phyloP scores from a whole-genome alignment of 2,888 invertebrate species.

The Macrosoma leucophasiata region DNA sequence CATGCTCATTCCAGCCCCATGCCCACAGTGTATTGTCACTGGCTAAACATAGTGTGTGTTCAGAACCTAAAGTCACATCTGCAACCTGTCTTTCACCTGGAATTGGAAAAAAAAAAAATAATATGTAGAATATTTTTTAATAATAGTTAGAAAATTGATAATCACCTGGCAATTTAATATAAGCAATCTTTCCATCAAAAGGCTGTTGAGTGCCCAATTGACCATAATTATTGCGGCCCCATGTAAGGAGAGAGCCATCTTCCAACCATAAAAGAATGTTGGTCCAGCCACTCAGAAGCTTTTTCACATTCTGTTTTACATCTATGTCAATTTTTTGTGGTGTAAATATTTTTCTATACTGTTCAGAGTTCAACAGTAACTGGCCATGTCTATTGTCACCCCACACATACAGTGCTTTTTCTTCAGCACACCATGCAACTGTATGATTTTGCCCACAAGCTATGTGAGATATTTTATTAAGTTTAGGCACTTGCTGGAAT shows the following conservation, averaged over 20 bases:
- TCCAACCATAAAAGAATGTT: conserved; percentile 81
- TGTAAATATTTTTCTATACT: conserved; percentile 64
- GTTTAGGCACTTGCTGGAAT: conserved; percentile 71
- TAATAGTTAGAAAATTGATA: neutral
- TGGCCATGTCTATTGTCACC: conserved; percentile 92
- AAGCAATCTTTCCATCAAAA: conserved; percentile 45
- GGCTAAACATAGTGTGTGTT: conserved; percentile 84
- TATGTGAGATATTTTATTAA: conserved; percentile 76
- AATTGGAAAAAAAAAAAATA: conserved; percentile 31
- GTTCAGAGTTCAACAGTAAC: conserved; percentile 75
- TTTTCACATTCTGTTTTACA: conserved; percentile 71
- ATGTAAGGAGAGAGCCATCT: conserved; percentile 79
- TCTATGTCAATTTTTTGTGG: conserved; percentile 74
- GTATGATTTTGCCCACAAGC: conserved; percentile 90
- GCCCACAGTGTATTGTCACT: conserved; percentile 79
- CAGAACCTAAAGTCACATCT: conserved; percentile 83
- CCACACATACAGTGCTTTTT: conserved; percentile 81
- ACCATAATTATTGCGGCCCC: conserved; percentile 89
- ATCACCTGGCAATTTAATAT: conserved; percentile 56
- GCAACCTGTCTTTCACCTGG: conserved; percentile 61
- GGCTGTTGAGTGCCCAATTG: conserved; percentile 77
- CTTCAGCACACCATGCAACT: conserved; percentile 69
- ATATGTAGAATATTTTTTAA: neutral
- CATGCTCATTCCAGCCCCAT: conserved; percentile 96
- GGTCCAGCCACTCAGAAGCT: conserved; percentile 85